Base-by-base conservation (phyloP, 2,888 invertebrate species). In the Chrysotoxum bicinctum region DNA sequence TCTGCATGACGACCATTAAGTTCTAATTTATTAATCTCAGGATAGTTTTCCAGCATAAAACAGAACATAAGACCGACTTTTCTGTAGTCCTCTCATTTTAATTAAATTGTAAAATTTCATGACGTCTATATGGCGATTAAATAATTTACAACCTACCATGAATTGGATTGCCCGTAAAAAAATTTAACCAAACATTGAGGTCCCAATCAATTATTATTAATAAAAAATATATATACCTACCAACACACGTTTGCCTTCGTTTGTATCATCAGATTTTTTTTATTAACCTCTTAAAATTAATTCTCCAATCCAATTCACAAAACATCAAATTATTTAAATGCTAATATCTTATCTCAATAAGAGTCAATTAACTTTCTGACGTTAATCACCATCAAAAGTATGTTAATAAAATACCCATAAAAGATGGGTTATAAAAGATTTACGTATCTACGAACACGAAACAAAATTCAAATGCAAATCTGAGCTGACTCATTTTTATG, bases 351-450 rank as follows among this genome's bases (percentile, higher is more conserved):
- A 64, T 64, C 30, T 64, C 30, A 64, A 64, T 45, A 45, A 64
- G 64, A 19, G 64, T 45, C 64, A 64, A 64, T 64, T 64, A 64
- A 64, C 45, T 45, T 32, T 64, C 64, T 64, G 64, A 64, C 64
- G 64, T 64, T 64, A 43, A 64, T 64, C 45, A 45, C 64, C 64
- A 45, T 45, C 45, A 64, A 32, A 19, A 64, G 48, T 60, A 60
- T 73, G 72, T 26, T 60, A 72, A 70, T 70, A 64, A 64, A 64
- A 64, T 32, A 10, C 16, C 32, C 43, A 45, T 64, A 45, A 45
- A 64, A 64, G 19, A 64, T 64, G 32, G 43, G 23, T 64, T 64
- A 64, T 45, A 64, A 64, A 45, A 64, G 45, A 62, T 62, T 56
- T 14, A 43, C 16, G 26, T 19, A 30, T n/a, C n/a, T n/a, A 3